Conservation (phyloP, 2,888 invertebrate genomes). For the Empis livida region DNA sequence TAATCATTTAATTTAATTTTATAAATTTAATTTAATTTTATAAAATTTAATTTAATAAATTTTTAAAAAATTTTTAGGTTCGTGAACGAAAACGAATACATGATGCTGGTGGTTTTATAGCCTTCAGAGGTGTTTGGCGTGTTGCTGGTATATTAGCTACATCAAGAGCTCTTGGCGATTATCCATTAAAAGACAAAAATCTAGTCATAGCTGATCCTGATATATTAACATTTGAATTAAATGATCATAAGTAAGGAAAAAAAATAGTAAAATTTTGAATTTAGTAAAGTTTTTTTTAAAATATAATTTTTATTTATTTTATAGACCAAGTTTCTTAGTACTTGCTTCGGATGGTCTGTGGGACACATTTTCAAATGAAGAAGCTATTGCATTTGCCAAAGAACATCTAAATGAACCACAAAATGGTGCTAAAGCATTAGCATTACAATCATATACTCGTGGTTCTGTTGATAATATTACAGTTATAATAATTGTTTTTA, state of each 20-base stretch:
- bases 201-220: constrained; percentile 93
- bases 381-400: constrained; percentile 79
- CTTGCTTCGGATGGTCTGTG: constrained; percentile 92
- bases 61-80: constrained; percentile 40
- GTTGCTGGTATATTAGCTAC: constrained; percentile 92
- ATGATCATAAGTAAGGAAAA: constrained; percentile 50
- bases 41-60: background rate
- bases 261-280: background rate
- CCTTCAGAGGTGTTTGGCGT: constrained; percentile 92
- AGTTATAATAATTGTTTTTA: constrained; percentile 77
- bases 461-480: constrained; percentile 94
- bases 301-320: constrained; percentile 5
- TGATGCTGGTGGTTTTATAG: constrained; percentile 89
- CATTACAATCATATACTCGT: constrained; percentile 78
- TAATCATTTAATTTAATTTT: constrained; percentile 28
- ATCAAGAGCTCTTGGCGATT: constrained; percentile 88
- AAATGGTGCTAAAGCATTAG: constrained; percentile 83
- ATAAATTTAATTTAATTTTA: constrained; percentile 1
- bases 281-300: too few relatives aligned
- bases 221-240: constrained; percentile 79
- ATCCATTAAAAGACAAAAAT: constrained; percentile 85
- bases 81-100: constrained; percentile 84
- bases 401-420: constrained; percentile 74
- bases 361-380: constrained; percentile 93
- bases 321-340: constrained; percentile 69